Conservation (phyloP, 2,113 vertebrate species). For the Crotalus helleri region DNA sequence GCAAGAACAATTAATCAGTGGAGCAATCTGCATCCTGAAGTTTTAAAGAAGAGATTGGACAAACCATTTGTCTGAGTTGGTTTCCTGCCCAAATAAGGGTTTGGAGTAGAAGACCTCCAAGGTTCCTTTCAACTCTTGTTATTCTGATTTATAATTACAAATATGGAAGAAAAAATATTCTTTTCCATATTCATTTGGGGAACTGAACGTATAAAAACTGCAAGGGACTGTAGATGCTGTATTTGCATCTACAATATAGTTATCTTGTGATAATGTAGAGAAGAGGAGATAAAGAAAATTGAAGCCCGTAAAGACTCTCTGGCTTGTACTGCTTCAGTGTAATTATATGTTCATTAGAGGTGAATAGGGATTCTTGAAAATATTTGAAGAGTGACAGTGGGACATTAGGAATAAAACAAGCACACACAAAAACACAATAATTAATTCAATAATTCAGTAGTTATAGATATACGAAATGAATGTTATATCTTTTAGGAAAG, state of each 20-base stretch:
- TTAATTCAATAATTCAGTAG: neutral
- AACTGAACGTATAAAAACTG: no score
- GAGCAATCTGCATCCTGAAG: neutral
- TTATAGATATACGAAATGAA: neutral
- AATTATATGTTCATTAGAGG: neutral
- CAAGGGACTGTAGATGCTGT: neutral
- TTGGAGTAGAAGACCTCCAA: neutral
- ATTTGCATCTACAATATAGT: neutral
- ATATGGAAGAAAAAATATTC: neutral
- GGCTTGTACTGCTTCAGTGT: neutral
- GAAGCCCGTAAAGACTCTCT: neutral
- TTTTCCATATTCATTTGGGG: neutral
- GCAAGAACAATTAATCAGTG: neutral
- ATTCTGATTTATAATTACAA: neutral
- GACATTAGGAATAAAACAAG: neutral
- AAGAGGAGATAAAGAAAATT: neutral
- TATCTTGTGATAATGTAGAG: neutral
- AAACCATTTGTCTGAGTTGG: neutral
- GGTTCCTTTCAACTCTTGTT: neutral
- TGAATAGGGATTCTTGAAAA: neutral
- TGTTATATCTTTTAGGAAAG: constrained; percentile 22
- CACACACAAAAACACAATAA: neutral
- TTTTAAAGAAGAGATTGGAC: neutral
- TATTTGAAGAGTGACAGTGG: neutral
- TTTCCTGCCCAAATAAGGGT: neutral